These are phyloP conservation scores for Aspidiotus destructor DNA, from an alignment of 2,888 invertebrate genomes.

Conservation along the genomic window DNA sequence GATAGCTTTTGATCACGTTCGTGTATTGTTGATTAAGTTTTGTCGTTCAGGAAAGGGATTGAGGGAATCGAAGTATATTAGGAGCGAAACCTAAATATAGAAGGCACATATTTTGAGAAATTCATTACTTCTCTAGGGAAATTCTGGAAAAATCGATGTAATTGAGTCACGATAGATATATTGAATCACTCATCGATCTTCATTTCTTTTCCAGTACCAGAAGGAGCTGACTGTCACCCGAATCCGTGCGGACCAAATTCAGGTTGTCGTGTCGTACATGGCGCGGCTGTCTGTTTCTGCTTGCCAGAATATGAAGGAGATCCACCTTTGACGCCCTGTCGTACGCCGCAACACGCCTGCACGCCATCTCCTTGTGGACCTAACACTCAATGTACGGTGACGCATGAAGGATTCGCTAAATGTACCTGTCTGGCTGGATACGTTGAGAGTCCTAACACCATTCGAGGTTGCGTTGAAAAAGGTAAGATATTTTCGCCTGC, in stretches of 20 bases:
- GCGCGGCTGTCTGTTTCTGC: constrained; percentile 73
- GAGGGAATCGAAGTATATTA: no score
- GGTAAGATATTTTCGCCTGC: constrained; percentile 45
- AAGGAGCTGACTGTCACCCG: constrained; percentile 71
- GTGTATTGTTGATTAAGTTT: no score
- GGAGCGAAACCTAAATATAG: no score
- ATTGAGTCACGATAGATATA: no score
- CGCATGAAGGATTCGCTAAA: constrained; percentile 71
- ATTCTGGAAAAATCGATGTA: no score
- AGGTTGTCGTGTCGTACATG: constrained; percentile 65
- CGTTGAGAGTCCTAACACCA: constrained; percentile 77
- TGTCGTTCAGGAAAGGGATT: no score
- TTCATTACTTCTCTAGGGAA: no score
- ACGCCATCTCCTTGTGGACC: constrained; percentile 41
- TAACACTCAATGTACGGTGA: constrained; percentile 44
- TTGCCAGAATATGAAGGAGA: constrained; percentile 61
- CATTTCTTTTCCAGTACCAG: constrained; percentile 58
- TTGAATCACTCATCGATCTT: neutral
- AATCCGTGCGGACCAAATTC: constrained; percentile 77
- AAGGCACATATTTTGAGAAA: no score
- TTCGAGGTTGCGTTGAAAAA: constrained; percentile 70
- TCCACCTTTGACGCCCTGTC: constrained; percentile 48
- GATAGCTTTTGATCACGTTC: no score
- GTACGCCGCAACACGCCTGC: constrained; percentile 41
- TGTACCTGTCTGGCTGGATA: constrained; percentile 76